Conservation (phyloP, 1,140 invertebrate species). For the Lordiphosa collinella region DNA sequence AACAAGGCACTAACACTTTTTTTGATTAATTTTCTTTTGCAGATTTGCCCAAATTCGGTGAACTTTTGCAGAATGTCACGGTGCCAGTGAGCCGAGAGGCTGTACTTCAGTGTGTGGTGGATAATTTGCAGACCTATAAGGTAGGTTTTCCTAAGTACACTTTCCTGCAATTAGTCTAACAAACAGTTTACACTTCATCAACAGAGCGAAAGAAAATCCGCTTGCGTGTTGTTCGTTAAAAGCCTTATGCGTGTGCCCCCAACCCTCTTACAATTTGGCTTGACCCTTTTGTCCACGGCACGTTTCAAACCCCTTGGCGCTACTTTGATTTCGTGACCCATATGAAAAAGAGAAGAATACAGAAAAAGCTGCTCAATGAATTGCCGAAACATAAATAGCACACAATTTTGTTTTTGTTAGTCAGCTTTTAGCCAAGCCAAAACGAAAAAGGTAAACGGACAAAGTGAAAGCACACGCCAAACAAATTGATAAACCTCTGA, state of each 20-base stretch:
- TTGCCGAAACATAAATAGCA: conserved; percentile 45
- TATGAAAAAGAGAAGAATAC: conserved; percentile 18
- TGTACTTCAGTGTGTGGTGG: conserved; percentile 86
- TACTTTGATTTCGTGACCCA: conserved; percentile 61
- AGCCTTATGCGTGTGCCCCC: conserved; percentile 44
- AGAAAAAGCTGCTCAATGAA: conserved; percentile 34
- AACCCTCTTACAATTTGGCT: conserved; percentile 5
- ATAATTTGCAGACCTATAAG: conserved; percentile 88
- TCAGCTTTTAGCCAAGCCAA: conserved; percentile 30
- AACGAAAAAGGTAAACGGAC: conserved; percentile 22
- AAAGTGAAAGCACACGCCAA: conserved; percentile 15
- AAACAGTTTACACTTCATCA: conserved; percentile 66
- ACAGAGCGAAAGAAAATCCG: conserved; percentile 25
- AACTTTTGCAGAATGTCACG: conserved; percentile 87
- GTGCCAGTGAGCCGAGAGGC: conserved; percentile 87
- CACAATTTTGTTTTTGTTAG: conserved; percentile 34
- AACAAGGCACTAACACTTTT: no score
- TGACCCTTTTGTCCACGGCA: conserved; percentile 54
- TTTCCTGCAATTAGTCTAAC: conserved; percentile 10
- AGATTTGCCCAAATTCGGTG: conserved; percentile 87
- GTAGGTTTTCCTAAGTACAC: conserved; percentile 74
- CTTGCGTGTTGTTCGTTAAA: conserved; percentile 51
- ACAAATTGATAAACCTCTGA: conserved; percentile 37
- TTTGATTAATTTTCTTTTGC: no score
- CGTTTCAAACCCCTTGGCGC: conserved; percentile 40